Conservation (phyloP, 2,888 invertebrate species). For the Alcis repandata region DNA sequence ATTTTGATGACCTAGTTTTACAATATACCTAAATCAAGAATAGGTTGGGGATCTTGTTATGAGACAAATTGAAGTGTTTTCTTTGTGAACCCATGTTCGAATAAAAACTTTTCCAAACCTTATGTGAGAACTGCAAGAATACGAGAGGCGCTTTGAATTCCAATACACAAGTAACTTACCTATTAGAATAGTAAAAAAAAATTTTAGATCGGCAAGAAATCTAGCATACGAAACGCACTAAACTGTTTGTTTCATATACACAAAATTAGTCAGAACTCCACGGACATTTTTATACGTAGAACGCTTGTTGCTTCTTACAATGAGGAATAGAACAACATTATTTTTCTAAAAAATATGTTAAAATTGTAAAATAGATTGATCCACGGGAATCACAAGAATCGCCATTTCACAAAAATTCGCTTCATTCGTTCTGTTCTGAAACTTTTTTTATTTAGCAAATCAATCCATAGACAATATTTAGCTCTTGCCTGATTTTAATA, state of each 20-base stretch:
- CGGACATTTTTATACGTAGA: constrained; percentile 34
- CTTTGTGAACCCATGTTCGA: neutral
- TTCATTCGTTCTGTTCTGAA: constrained; percentile 39
- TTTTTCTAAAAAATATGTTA: constrained; percentile 40
- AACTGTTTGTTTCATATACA: constrained; percentile 36
- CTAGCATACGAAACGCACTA: constrained; percentile 42
- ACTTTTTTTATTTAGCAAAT: neutral
- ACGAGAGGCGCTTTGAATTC: neutral
- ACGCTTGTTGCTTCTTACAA: constrained; percentile 22
- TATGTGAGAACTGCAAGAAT: neutral
- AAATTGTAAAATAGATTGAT: constrained; percentile 63
- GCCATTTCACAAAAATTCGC: constrained; percentile 77
- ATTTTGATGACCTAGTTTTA: constrained; percentile 39
- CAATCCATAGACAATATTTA: neutral
- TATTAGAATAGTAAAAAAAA: constrained; percentile 27
- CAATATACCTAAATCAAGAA: constrained; percentile 14
- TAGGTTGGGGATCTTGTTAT: neutral
- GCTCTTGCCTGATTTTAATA: too few relatives aligned
- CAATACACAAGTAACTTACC: constrained; percentile 30
- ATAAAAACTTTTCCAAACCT: neutral
- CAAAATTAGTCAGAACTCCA: constrained; percentile 30
- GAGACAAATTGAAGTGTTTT: neutral
- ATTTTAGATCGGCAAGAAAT: constrained; percentile 38
- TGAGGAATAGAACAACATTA: constrained; percentile 47
- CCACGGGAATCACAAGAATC: constrained; percentile 75